Conservation (phyloP, 2,113 vertebrate genomes). For the Hylia prasina region DNA sequence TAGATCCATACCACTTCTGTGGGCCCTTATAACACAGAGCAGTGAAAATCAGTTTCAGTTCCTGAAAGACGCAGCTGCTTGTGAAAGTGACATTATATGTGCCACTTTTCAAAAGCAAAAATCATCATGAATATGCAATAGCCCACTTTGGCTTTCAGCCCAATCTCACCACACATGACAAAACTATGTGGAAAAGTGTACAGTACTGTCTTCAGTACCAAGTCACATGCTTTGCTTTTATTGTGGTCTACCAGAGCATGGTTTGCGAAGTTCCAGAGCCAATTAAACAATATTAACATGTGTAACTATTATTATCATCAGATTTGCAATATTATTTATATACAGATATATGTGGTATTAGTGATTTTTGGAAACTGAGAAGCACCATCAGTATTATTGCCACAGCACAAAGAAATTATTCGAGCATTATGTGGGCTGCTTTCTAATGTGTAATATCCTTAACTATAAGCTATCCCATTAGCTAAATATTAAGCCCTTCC, state of each 20-base stretch:
- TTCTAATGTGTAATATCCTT: neutral
- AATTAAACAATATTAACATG: neutral
- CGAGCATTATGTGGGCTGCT: neutral
- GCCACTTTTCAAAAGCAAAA: neutral
- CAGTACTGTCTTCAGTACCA: neutral
- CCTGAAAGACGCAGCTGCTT: neutral
- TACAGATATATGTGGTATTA: neutral
- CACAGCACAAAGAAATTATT: neutral
- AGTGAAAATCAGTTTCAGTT: neutral
- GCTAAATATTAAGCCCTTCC: neutral
- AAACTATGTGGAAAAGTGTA: neutral
- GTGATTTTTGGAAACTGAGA: neutral
- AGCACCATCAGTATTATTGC: neutral
- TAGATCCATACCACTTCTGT: neutral
- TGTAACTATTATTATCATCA: neutral
- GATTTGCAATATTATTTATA: neutral
- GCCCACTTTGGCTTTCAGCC: neutral
- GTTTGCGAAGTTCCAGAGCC: neutral
- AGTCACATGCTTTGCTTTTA: neutral
- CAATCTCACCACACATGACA: neutral
- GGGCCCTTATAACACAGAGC: neutral
- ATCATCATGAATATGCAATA: neutral
- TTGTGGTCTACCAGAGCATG: neutral
- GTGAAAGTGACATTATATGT: neutral
- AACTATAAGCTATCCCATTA: neutral